Base-by-base conservation (phyloP, 1,140 invertebrate genomes). In the Pollicipes pollicipes region DNA sequence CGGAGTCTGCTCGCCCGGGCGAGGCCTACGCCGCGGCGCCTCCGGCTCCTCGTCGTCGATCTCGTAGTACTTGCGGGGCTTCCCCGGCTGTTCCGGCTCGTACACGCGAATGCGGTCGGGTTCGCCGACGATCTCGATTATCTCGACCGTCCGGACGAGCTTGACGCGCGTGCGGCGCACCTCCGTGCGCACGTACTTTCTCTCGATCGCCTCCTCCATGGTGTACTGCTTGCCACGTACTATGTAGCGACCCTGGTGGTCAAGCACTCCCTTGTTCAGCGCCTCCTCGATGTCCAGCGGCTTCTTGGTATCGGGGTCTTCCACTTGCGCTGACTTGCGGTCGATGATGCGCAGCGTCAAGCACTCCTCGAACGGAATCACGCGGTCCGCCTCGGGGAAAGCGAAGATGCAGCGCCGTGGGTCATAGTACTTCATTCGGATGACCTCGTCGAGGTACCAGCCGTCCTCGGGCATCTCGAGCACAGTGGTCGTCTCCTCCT, bases 291-390 rank as follows among this genome's bases (percentile, higher is more conserved):
- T 79, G 31, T 88, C 84, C 67, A 92, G 81, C 77, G 86, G 85
- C 75, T 87, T 84, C 69, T 85, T 84, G 67, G 85, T 87, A 72
- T 82, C 85, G 0, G 86, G 84, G 78, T 95, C 90, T 71, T 91
- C 80, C 16, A 93, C 90, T 30, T 85, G 77, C 30, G 89, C 89
- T 3, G 91, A 93, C 70, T 86, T 81, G 3, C 88, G 85, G 79
- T 94, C 88, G 66, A 97, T 90, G 21, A 96, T 88, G 76, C 89
- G 86, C 68, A 92, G 81, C 75, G 88, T 86, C 35, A 96, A 81
- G 75, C 93, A 94, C 79, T 95, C 91, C 79, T 91, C 85, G 74
- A 98, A 88, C 71, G 90, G 88, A 6, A 95, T 85, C 32, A 90
- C 80, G 76, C 90, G 84, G 78, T 93, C 90, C 1, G 90, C 91